Base-by-base conservation (phyloP, 2,888 invertebrate genomes). In the Agrotis clavis region DNA sequence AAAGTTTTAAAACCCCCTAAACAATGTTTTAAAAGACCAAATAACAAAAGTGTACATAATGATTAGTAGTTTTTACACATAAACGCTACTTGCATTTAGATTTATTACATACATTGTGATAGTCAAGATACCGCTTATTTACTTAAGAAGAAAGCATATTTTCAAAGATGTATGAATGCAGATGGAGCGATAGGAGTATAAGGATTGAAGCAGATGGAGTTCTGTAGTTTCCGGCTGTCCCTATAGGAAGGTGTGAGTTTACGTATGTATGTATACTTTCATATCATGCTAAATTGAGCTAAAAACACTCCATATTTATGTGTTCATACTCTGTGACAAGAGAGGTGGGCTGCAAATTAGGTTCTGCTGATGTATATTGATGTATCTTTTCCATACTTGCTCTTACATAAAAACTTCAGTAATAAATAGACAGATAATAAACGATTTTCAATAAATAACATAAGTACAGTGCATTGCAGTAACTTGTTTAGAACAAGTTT, bases 21-120 rank as follows among this genome's bases (percentile, higher is more conserved):
- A 30, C 3, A 30, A 30, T 30, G 6, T 35, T 35, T 35, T 35
- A 7, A 53, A 14, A 53, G 50, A 18, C 3, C 7, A 6, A 41
- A 72, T 50, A 48, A 79, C 47, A 11, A 57, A 45, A 35, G 67
- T n/a, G 61, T 47, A 51, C 47, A 13, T 65, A 50, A 50, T 59
- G 35, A 2, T 71, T 65, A 45, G 9, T 63, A 35, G 9, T 21
- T 50, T 25, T 76, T 75, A 50, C 35, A 54, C 53, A 6, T 53
- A 61, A 67, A 69, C 21, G 2, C 5, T 21, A 9, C 18, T 59
- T 45, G 41, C 13, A 13, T 25, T 62, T 21, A 6, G 11, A 47
- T 21, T 54, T 25, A 30, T 76, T 59, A 68, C 47, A 68, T 54
- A 63, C 35, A 35, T 35, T 35, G 9, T 9, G 7, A 35, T 35